These are phyloP conservation scores for Leucophenga maculata DNA, from an alignment of 2,888 invertebrate genomes.

Conservation along the genomic window DNA sequence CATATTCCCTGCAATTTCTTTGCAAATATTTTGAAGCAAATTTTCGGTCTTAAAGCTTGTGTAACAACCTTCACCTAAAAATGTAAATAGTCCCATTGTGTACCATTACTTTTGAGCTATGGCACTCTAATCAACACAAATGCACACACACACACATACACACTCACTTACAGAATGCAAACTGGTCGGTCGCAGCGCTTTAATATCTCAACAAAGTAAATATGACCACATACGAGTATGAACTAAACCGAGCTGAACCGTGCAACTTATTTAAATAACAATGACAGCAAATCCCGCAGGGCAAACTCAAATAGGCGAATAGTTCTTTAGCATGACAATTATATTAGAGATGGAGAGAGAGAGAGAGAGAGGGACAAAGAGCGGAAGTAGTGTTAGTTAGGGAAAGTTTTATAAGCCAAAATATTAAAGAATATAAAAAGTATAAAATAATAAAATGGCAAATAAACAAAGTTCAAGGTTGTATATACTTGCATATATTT, in stretches of 20 bases:
- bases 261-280: constrained; percentile 1
- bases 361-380: too few species aligned
- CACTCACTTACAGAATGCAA: not conserved
- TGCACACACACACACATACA: constrained; percentile 26
- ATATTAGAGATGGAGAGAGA: not conserved
- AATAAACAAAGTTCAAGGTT: constrained; percentile 20
- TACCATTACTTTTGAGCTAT: not conserved
- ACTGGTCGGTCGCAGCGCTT: constrained; percentile 3
- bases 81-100: constrained; percentile 11
- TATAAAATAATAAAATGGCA: not conserved
- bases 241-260: not conserved
- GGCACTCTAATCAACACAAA: not conserved
- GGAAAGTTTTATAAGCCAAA: too few species aligned
- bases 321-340: constrained; percentile 10
- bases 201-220: constrained; percentile 36
- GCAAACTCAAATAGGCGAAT: constrained; percentile 17
- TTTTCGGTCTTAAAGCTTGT: constrained; percentile 18
- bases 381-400: not conserved
- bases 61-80: constrained; percentile 15
- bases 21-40: not conserved
- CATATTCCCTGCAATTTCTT: not conserved
- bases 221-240: constrained; percentile 36
- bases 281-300: constrained; percentile 12
- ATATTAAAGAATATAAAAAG: too few species aligned
- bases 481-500: not conserved